Evolutionary conservation across 2,797 vertebrate species (phyloP).

Genomic region (Phalloptychus januarius): DNA sequence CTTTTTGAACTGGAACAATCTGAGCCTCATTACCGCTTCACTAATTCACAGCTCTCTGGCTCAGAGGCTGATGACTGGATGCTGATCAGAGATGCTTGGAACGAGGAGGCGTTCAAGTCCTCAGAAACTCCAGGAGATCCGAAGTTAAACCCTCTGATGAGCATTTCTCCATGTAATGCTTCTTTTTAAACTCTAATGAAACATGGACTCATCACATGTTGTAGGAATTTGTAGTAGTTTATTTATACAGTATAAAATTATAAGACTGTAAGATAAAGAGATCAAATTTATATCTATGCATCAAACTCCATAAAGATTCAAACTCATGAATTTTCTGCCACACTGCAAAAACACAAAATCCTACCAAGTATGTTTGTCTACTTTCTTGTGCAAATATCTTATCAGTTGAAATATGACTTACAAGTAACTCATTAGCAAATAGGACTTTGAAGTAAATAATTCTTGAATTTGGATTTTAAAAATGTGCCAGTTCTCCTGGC

Average conservation of each 20-base stretch:
- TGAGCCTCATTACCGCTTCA: slow-evolving; percentile 34
- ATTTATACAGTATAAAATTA: neutral
- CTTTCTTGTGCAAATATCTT: too few relatives aligned
- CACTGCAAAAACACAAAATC: too few relatives aligned
- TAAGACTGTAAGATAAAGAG: neutral
- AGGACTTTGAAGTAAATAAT: too few relatives aligned
- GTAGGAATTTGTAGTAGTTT: neutral
- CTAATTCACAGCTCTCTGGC: slow-evolving; percentile 27
- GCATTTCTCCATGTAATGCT: neutral
- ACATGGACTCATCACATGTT: neutral
- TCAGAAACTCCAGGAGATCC: neutral
- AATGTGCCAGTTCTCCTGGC: too few relatives aligned
- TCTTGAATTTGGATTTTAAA: too few relatives aligned
- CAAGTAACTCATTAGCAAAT: too few relatives aligned
- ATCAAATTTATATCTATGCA: neutral
- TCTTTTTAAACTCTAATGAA: neutral
- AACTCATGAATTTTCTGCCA: too few relatives aligned
- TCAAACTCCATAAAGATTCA: neutral
- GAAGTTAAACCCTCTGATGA: neutral
- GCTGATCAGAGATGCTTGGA: slow-evolving; percentile 29
- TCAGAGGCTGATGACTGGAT: slow-evolving; percentile 25
- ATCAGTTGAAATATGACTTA: too few relatives aligned
- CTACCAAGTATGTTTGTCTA: too few relatives aligned
- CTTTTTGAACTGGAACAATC: slow-evolving; percentile 18
- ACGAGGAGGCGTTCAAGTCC: neutral